Evolutionary conservation across 1,140 invertebrate genomes (phyloP).

Genomic region (Ladona fulva): DNA sequence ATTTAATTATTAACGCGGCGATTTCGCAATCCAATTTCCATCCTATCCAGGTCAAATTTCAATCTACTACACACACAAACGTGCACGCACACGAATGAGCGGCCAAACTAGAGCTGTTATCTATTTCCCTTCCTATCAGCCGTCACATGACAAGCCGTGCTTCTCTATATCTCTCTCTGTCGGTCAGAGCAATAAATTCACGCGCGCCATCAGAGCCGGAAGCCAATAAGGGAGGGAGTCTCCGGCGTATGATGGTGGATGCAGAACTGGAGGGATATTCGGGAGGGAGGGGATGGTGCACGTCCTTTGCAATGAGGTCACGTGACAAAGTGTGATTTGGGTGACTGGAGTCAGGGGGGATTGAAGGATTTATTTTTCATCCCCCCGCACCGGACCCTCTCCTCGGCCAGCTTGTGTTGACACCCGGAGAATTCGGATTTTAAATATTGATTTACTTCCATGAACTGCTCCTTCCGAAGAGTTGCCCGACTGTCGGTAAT

Average conservation of each 20-base stretch:
- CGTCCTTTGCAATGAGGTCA: neutral
- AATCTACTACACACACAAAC: neutral
- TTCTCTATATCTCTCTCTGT: neutral
- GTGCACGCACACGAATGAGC: neutral
- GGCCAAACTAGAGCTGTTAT: neutral
- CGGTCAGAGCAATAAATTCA: neutral
- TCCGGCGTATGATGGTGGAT: neutral
- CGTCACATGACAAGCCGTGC: neutral
- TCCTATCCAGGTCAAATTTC: conserved; percentile 1
- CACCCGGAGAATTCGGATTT: neutral
- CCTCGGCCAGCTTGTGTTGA: neutral
- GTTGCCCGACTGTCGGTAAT: neutral
- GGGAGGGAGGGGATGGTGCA: neutral
- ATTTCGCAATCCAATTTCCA: neutral
- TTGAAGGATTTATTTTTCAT: conserved; percentile 5
- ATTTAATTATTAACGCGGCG: no score
- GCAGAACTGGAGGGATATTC: neutral
- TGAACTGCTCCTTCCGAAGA: neutral
- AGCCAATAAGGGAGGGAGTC: neutral
- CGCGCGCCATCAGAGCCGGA: neutral
- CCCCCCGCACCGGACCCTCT: neutral
- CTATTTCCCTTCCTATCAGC: neutral
- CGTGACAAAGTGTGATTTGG: neutral
- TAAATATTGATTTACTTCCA: conserved; percentile 3
- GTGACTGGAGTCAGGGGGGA: neutral